phyloP scores from a whole-genome alignment of 2,797 vertebrate genomes.

The Poecilia gillii region DNA sequence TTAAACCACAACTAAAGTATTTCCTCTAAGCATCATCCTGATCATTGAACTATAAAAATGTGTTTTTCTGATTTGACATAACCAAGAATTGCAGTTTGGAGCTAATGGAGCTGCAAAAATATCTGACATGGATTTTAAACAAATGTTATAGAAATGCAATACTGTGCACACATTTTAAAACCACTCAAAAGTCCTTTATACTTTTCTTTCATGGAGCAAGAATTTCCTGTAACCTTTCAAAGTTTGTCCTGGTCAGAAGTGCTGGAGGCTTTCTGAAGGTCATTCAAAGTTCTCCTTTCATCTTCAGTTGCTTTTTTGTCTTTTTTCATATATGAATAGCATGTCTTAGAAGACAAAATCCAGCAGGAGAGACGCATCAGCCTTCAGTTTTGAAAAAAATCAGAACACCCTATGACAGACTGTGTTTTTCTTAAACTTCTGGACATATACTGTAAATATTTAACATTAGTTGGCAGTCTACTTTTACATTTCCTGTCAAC shows the following conservation, averaged over 20 bases:
- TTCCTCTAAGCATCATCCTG: slow-evolving; percentile 36
- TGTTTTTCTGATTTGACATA: slow-evolving; percentile 45
- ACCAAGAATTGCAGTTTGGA: neutral
- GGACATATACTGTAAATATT: neutral
- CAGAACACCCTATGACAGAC: neutral
- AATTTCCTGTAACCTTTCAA: neutral
- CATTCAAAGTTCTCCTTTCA: neutral
- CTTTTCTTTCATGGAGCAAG: neutral
- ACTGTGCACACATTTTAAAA: neutral
- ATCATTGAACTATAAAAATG: slow-evolving; percentile 45
- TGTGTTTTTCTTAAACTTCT: neutral
- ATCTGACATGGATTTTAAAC: slow-evolving; percentile 8
- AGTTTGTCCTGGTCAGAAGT: neutral
- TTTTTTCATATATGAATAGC: neutral
- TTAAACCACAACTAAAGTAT: slow-evolving; percentile 15
- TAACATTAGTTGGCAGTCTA: too few species aligned
- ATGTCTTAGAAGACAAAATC: neutral
- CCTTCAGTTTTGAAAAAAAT: neutral
- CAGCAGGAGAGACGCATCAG: neutral
- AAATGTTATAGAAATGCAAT: slow-evolving; percentile 5
- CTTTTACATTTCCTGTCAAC: too few species aligned
- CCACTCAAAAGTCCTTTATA: neutral
- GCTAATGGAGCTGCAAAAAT: neutral
- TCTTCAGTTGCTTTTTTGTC: neutral
- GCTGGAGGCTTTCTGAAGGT: neutral